Evolutionary conservation across 1,140 invertebrate genomes (phyloP).

Genomic region (Drosophila insularis): DNA sequence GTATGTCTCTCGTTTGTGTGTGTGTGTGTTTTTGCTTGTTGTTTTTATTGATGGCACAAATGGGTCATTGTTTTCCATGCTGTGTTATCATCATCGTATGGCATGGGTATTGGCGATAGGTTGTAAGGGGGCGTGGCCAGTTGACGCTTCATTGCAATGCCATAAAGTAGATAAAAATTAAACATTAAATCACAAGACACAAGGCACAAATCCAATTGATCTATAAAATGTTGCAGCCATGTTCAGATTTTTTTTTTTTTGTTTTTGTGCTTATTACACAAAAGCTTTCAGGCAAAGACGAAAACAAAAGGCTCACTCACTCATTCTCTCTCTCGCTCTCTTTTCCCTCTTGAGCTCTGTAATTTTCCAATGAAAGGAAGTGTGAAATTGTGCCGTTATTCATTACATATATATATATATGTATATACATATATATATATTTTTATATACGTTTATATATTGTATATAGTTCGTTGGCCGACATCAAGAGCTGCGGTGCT

Average conservation of each 20-base stretch:
- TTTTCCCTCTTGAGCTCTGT: neutral
- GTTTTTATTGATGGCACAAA: constrained; percentile 68
- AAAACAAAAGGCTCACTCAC: constrained; percentile 2
- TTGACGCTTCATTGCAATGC: constrained; percentile 31
- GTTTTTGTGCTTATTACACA: constrained; percentile 17
- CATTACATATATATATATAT: constrained; percentile 23
- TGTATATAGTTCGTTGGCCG: constrained; percentile 24
- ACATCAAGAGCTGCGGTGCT: constrained; percentile 5
- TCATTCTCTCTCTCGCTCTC: neutral
- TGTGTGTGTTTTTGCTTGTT: constrained; percentile 36
- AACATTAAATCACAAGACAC: constrained; percentile 23
- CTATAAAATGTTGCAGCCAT: constrained; percentile 13
- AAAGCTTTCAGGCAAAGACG: constrained; percentile 31
- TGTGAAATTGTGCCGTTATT: constrained; percentile 49
- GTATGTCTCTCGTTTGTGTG: constrained; percentile 5
- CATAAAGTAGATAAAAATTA: constrained; percentile 35
- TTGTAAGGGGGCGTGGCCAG: constrained; percentile 1
- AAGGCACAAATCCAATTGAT: constrained; percentile 46
- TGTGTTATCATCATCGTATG: constrained; percentile 24
- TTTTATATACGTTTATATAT: neutral
- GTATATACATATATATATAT: neutral
- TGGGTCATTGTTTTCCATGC: constrained; percentile 50
- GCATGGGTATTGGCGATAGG: neutral
- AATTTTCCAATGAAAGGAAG: constrained; percentile 47
- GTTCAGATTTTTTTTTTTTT: neutral